Base-by-base conservation (phyloP, 2,797 vertebrate species). In the Sibirionetta formosa region DNA sequence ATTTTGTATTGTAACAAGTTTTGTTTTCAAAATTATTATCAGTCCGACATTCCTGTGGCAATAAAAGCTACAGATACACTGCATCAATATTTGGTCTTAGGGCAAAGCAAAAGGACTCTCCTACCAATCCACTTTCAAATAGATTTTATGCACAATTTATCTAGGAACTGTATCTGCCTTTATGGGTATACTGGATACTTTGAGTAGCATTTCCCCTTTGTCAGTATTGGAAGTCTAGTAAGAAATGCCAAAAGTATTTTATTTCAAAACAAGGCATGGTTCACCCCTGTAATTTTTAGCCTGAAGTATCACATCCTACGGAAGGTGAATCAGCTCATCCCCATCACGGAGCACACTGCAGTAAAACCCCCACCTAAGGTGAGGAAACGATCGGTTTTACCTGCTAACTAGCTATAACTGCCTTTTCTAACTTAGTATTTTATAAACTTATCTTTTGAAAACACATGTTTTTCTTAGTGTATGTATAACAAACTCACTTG, bases 261-360 rank as follows among this genome's bases (percentile, higher is more conserved):
- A 26, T 56, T 16, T 75, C 44, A 76, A 53, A 72, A 9, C 9
- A 68, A 36, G 14, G 33, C 35, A 60, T 5, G 2, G 38, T 50
- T 73, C 44, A 69, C 15, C 13, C 27, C 29, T 44, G 14, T 0
- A 7, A 53, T 36, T 68, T 77, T 63, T 53, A 81, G 36, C 36
- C 18, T 48, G 15, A 75, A 70, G 9, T 35, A 70, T 16, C 50
- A 56, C 35, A 11, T 33, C 40, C 53, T 53, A 33, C 1, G 0
- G 54, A 35, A 60, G 20, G 56, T 2, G 0, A 0, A 0, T n/a
- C 54, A 70, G 16, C 51, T 68, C 14, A 5, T 33, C 24, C 51
- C 22, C 36, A 66, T 26, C 51, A 83, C 31, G 53, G 54, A 54
- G 44, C 31, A 13, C 20, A 31, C 35, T 14, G 36, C 17, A 38